Base-by-base conservation (phyloP, 1,140 invertebrate genomes). In the Dinoponera quadriceps region DNA sequence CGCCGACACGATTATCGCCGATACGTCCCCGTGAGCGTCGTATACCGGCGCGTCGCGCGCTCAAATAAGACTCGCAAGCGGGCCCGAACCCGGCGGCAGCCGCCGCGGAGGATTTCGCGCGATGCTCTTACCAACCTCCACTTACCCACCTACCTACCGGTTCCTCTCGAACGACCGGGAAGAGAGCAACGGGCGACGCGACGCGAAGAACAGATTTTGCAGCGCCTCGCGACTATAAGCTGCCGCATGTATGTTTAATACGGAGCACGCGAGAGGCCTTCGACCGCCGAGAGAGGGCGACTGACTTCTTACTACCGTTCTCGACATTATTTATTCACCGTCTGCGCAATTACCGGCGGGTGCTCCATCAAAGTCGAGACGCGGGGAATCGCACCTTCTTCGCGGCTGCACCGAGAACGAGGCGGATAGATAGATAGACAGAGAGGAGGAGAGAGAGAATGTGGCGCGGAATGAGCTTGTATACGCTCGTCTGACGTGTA, bases 281-380 rank as follows among this genome's bases (percentile, higher is more conserved):
- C 89, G 91, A 90, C 90, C 88, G 81, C n/a, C n/a, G n/a, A n/a
- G n/a, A 11, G 3, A 44, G 7, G 86, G 82, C 86, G 73, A 89
- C 83, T 92, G 73, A 89, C 83, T 92, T 88, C 87, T 89, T 89
- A 84, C 89, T 88, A 74, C 71, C 87, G 77, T 89, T 85, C 75
- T 48, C 73, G 51, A 65, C 80, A 83, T 93, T 91, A 92, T 75
- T 93, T 92, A 92, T 93, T 92, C 89, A 92, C 87, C 82, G 80
- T 55, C 80, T 62, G 78, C 68, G 86, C 84, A 90, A 89, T 90
- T 90, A 89, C 89, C 80, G 62, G 57, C 16, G 72, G 72, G 74
- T 85, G 68, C 86, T 88, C 74, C 69, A 88, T 88, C 87, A 88
- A 89, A 88, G 80, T 84, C 57, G 69, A 84, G 78, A 84, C 75